phyloP scores from a whole-genome alignment of 2,797 vertebrate genomes.

The Cyprinodon diabolis region DNA sequence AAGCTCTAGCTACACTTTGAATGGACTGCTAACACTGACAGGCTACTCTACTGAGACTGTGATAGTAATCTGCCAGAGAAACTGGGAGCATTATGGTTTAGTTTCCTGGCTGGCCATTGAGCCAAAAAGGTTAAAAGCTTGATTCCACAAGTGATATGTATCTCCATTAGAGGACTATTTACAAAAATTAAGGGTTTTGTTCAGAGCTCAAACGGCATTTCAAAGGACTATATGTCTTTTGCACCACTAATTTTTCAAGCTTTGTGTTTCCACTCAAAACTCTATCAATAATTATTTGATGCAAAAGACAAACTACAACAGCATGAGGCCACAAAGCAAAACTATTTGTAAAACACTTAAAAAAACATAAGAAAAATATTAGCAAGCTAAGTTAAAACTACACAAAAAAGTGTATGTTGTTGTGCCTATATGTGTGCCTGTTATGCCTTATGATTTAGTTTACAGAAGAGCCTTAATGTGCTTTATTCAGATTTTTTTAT shows the following conservation, averaged over 20 bases:
- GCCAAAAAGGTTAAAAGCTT: constrained; percentile 9
- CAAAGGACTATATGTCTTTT: neutral
- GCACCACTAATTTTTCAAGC: neutral
- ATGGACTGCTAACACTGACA: constrained; percentile 69
- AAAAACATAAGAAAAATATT: neutral
- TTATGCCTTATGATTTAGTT: neutral
- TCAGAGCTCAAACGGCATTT: neutral
- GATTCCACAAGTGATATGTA: constrained; percentile 2
- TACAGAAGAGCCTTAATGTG: neutral
- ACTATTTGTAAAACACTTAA: neutral
- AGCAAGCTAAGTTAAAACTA: neutral
- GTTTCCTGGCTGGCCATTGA: constrained; percentile 35
- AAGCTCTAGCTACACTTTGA: constrained; percentile 55
- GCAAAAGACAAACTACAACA: neutral
- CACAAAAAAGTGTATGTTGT: neutral
- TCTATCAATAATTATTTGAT: neutral
- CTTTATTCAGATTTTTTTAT: neutral
- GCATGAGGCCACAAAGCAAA: neutral
- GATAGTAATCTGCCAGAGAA: constrained; percentile 34
- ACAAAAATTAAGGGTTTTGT: constrained; percentile 4
- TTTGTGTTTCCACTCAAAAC: neutral
- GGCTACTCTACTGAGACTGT: constrained; percentile 43
- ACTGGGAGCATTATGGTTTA: constrained; percentile 33
- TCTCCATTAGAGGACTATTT: constrained; percentile 26
- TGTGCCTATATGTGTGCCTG: neutral